Base-by-base conservation (phyloP, 2,113 vertebrate species). In the Sylvilagus bachmani region DNA sequence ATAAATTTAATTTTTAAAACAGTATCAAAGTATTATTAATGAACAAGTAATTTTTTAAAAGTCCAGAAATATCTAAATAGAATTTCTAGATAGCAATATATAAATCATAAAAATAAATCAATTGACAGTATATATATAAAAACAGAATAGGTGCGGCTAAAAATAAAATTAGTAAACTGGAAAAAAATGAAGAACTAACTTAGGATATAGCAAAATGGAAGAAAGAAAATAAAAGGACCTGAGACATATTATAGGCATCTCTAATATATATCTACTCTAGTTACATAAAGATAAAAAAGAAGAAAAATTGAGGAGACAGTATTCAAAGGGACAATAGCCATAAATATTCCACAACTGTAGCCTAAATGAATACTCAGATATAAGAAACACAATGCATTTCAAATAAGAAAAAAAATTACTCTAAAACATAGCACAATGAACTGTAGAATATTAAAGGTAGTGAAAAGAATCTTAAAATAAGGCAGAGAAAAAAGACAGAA, bases 181-280 rank as follows among this genome's bases (percentile, higher is more conserved):
- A 92, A 95, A 73, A 33, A 95, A 73, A 33, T 38, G 80, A 91
- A 85, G 17, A 73, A 73, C 3, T 69, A 85, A 22, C 74, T 61
- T 0, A 53, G 10, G 27, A 69, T 55, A 5, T 17, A 55, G 19
- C 3, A 49, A 29, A 86, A 94, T 75, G 6, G 88, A 64, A 84
- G 87, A 12, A 25, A 44, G 80, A 77, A 58, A 81, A 64, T 14
- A 19, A 85, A 85, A 85, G 10, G 89, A 67, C 10, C 84, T 38
- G 11, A 11, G 89, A 81, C n/a, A 66, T 29, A 75, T 0, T 44
- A 5, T 27, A 55, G 17, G 10, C 6, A 78, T 6, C 5, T 44
- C 44, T 58, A 77, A 94, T 38, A 38, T 21, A 81, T 4, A 55
- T 36, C 51, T 27, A 64, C 24, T 33, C 0, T 61, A 82, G 22